A percentile compares a stretch with the other conserved stretches of the same genome.
Conservation (phyloP, 2,113 vertebrate genomes). For the Toxostoma redivivum region DNA sequence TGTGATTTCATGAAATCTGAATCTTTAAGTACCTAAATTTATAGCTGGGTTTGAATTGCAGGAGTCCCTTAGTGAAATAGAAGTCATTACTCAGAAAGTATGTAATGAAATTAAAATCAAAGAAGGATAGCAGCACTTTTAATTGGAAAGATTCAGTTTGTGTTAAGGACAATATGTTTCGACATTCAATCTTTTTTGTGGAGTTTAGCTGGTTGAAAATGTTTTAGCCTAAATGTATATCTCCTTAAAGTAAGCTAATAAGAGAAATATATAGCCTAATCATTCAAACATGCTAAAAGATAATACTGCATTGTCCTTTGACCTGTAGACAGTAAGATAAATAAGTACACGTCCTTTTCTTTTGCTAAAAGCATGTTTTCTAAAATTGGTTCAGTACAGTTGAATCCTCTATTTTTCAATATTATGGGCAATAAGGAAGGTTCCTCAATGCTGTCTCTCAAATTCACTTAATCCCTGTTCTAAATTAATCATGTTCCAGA, state of each 20-base stretch:
- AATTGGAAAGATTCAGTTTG: background rate
- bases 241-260: background rate
- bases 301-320: background rate
- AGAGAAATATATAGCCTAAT: background rate
- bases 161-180: background rate
- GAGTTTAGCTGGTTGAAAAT: background rate
- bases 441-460: background rate
- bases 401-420: background rate
- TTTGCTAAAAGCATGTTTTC: background rate
- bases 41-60: background rate
- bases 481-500: background rate
- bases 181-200: background rate
- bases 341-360: background rate
- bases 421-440: background rate
- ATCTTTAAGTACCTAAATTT: background rate
- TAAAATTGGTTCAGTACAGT: background rate
- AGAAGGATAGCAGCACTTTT: background rate
- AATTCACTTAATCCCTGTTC: background rate
- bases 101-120: background rate
- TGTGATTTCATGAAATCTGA: background rate
- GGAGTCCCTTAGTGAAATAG: background rate
- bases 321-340: background rate
- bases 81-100: background rate
- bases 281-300: background rate
- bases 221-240: background rate